phyloP scores from a whole-genome alignment of 2,797 vertebrate genomes.

The Microtus obscurus region DNA sequence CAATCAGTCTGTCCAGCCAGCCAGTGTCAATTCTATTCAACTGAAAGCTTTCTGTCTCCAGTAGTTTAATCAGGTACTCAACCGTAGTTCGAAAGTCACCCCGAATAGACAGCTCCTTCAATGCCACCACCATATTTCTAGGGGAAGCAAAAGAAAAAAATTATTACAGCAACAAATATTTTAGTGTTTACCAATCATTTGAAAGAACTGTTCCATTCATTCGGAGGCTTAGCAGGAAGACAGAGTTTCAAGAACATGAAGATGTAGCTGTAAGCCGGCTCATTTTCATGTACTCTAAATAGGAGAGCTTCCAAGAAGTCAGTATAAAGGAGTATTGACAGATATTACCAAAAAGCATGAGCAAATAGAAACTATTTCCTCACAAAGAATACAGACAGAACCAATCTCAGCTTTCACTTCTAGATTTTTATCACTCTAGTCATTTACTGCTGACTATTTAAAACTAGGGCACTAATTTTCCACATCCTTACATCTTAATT shows the following conservation, averaged over 20 bases:
- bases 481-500: slow-evolving; percentile 35
- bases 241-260: slow-evolving; percentile 46
- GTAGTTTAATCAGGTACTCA: slow-evolving; percentile 97
- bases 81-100: slow-evolving; percentile 99
- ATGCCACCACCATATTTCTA: slow-evolving; percentile 98
- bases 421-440: background rate
- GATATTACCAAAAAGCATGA: slow-evolving; percentile 23
- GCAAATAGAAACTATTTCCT: slow-evolving; percentile 30
- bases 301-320: slow-evolving; percentile 35
- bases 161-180: slow-evolving; percentile 43
- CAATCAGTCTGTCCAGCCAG: slow-evolving; percentile 97
- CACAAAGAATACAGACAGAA: background rate
- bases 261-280: background rate
- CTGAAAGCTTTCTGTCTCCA: slow-evolving; percentile 99
- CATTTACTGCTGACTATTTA: slow-evolving; percentile 32
- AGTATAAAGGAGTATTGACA: slow-evolving; percentile 30
- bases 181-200: slow-evolving; percentile 60
- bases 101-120: slow-evolving; percentile 98
- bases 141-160: slow-evolving; percentile 66
- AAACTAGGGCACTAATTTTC: slow-evolving; percentile 19
- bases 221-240: slow-evolving; percentile 5
- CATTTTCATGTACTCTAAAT: background rate
- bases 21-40: slow-evolving; percentile 98
- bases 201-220: slow-evolving; percentile 55
- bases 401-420: slow-evolving; percentile 34